A percentile compares a stretch with the other conserved stretches of the same genome.
phyloP scores from a whole-genome alignment of 2,888 invertebrate species.

The Dyspetes luteomarginatus region DNA sequence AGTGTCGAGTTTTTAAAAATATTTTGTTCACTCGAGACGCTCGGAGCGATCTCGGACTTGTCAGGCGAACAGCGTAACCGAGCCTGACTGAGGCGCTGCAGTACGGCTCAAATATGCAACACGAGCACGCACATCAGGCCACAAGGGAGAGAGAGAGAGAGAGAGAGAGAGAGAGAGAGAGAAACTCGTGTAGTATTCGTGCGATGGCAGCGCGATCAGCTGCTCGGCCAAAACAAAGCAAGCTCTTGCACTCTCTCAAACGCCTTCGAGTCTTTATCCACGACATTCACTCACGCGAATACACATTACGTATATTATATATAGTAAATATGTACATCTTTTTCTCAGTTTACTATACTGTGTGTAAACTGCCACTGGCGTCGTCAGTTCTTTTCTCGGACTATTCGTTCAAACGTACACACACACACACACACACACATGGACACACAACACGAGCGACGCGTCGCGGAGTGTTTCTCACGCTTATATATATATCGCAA shows the following conservation, averaged over 20 bases:
- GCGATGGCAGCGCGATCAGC: conserved; percentile 65
- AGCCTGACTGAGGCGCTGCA: conserved; percentile 12
- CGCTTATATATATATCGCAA: background rate
- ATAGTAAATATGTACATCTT: background rate
- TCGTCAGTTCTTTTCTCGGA: background rate
- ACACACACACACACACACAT: background rate
- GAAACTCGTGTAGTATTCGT: conserved; percentile 12
- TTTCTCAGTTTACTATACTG: background rate
- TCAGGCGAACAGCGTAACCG: conserved; percentile 28
- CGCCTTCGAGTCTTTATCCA: background rate
- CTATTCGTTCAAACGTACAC: background rate
- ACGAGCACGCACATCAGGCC: background rate
- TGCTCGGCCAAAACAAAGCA: conserved; percentile 69
- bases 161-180: background rate
- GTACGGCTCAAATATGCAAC: background rate
- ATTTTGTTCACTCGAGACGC: background rate
- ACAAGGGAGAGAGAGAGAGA: background rate
- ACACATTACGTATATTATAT: background rate
- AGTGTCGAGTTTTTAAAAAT: background rate
- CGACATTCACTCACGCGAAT: conserved; percentile 24
- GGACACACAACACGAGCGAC: background rate
- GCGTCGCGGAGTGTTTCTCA: background rate
- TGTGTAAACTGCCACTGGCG: conserved; percentile 3
- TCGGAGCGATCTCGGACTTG: conserved; percentile 13
- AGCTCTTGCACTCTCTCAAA: conserved; percentile 42